phyloP scores from a whole-genome alignment of 2,888 invertebrate species.

The Morpho helenor region DNA sequence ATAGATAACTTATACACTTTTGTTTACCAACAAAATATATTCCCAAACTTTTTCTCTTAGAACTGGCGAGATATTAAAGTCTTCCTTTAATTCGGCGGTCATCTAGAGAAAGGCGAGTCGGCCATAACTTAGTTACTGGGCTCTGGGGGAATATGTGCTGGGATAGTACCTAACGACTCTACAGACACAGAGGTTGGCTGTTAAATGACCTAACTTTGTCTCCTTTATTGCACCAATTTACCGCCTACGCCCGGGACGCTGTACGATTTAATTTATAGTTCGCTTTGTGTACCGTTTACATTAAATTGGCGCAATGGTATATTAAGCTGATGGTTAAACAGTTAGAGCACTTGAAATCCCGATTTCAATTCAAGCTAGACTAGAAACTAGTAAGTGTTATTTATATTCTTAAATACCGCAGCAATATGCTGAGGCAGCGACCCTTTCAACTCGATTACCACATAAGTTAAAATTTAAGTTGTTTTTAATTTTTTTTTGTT shows the following conservation, averaged over 20 bases:
- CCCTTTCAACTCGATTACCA: too few species aligned
- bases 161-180: conserved; percentile 15
- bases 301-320: conserved; percentile 4
- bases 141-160: conserved; percentile 33
- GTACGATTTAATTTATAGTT: conserved; percentile 8
- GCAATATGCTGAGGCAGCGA: too few species aligned
- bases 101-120: conserved; percentile 33
- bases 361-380: too few species aligned
- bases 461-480: too few species aligned
- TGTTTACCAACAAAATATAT: too few species aligned
- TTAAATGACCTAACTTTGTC: conserved; percentile 23
- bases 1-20: too few species aligned
- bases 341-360: too few species aligned
- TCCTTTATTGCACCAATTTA: conserved; percentile 25
- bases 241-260: conserved; percentile 7
- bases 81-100: conserved; percentile 20
- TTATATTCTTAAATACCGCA: too few species aligned
- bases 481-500: too few species aligned
- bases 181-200: conserved; percentile 17
- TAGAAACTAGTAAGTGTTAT: too few species aligned
- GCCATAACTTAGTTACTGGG: conserved; percentile 41
- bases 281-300: conserved; percentile 5
- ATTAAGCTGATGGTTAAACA: not conserved
- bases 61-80: not conserved
- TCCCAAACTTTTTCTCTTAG: too few species aligned